Base-by-base conservation (phyloP, 2,113 vertebrate species). In the Istiophorus platypterus region DNA sequence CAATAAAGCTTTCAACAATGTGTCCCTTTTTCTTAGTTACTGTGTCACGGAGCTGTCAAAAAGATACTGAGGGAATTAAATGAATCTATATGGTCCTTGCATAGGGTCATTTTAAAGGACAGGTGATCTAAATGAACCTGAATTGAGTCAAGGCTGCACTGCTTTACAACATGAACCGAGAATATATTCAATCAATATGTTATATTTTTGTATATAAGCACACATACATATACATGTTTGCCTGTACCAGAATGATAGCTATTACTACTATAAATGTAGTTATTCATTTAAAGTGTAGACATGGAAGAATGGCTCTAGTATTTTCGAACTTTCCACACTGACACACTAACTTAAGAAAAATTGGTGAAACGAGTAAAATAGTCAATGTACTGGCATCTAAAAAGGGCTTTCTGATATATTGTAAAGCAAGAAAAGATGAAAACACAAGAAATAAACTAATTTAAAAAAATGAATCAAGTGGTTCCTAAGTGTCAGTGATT, bases 31-130 rank as follows among this genome's bases (percentile, higher is more conserved):
- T 27, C 29, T 72, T 71, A 29, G 56, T 76, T 39, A 72, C 47
- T 67, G 15, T 17, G 66, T 76, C 68, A 71, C 52, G 47, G 22
- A 65, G 78, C 62, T 78, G 62, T 54, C 66, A 63, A 37, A 59
- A 45, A 54, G 34, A 71, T 63, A 66, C 49, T 67, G 47, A 24
- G 68, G 31, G 65, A 71, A 66, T 22, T 34, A 54, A 70, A 66
- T 24, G 6, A 18, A 82, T 76, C 37, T 61, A 14, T 58, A 57
- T 22, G 56, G 63, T 76, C 59, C 69, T 68, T 71, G 73, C 34
- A 72, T 47, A n/a, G 54, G 45, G 58, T 72, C 39, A 62, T 24
- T 27, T 58, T 18, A 58, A 65, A 52, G 67, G 20, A 73, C 47
- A 14, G 13, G n/a, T 49, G 27, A 64, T n/a, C 69, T 45, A 24